Evolutionary conservation across 1,140 invertebrate species (phyloP).

Genomic region (Centruroides vittatus): DNA sequence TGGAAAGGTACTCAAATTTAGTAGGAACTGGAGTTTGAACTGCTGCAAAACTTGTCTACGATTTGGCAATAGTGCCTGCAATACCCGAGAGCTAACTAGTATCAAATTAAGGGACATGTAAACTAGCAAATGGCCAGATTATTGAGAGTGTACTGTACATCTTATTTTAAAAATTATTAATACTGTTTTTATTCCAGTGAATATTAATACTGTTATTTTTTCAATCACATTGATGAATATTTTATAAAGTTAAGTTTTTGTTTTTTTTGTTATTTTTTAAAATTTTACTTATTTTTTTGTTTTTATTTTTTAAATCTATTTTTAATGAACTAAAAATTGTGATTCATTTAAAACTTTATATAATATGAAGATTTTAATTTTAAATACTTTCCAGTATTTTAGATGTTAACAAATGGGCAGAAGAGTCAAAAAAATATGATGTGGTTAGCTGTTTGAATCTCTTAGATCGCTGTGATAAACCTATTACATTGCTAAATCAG

Average conservation of each 20-base stretch:
- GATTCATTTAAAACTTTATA: not conserved
- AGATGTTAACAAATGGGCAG: constrained; percentile 55
- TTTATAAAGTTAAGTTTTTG: not conserved
- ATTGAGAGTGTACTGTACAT: no score
- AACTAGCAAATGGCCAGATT: no score
- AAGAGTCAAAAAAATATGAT: constrained; percentile 43
- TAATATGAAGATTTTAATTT: not conserved
- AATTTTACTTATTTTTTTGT: not conserved
- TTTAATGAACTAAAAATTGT: not conserved
- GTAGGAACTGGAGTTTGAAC: no score
- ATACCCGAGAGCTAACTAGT: no score
- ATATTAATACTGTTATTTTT: no score
- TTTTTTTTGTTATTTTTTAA: not conserved
- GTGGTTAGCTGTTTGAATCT: constrained; percentile 77
- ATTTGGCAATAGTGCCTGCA: no score
- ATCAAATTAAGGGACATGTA: no score
- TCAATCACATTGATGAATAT: no score
- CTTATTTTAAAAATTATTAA: no score
- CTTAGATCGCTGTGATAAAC: constrained; percentile 71
- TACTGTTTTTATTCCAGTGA: no score
- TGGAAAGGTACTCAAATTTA: no score
- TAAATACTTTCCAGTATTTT: constrained; percentile 45
- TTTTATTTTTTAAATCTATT: not conserved
- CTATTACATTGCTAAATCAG: constrained; percentile 51
- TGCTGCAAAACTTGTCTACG: no score